Percentiles rank a stretch among this genome's conserved stretches.
phyloP scores from a whole-genome alignment of 2,888 invertebrate genomes.

The Sminthurinus aureus region DNA sequence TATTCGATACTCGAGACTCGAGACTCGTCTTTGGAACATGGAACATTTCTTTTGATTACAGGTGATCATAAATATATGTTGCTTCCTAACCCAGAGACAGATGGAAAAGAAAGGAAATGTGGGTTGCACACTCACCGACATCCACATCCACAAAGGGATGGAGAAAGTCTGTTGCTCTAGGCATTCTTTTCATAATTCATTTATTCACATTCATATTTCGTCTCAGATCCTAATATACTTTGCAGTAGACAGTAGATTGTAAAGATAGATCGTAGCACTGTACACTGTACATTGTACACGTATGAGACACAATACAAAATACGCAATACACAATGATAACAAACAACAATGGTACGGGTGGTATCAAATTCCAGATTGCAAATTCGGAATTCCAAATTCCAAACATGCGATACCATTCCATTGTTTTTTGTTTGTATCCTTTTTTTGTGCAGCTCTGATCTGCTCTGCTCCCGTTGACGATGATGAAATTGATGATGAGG shows the following conservation, averaged over 20 bases:
- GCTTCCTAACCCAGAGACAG: not conserved
- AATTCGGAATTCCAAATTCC: not conserved
- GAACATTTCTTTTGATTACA: not conserved
- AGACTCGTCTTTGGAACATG: not conserved
- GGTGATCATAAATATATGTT: not conserved
- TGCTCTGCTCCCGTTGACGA: not conserved
- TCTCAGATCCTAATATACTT: not conserved
- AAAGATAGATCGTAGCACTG: no score
- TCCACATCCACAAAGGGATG: not conserved
- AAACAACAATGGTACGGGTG: not conserved
- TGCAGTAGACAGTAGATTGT: no score
- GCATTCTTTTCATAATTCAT: not conserved
- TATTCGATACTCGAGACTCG: no score
- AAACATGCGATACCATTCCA: not conserved
- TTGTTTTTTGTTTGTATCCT: not conserved
- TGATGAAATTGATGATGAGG: not conserved
- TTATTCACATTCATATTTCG: not conserved
- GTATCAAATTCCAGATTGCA: not conserved
- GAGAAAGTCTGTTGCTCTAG: not conserved
- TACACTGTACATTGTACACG: no score
- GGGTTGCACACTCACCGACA: not conserved
- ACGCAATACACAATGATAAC: no score
- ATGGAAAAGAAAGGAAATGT: not conserved
- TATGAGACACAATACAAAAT: not conserved
- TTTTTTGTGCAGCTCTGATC: no score